A percentile compares a stretch with the other conserved stretches of the same genome.
These are phyloP conservation scores for Gasterosteus nipponicus DNA, from an alignment of 2,113 vertebrate genomes.

Conservation along the genomic window DNA sequence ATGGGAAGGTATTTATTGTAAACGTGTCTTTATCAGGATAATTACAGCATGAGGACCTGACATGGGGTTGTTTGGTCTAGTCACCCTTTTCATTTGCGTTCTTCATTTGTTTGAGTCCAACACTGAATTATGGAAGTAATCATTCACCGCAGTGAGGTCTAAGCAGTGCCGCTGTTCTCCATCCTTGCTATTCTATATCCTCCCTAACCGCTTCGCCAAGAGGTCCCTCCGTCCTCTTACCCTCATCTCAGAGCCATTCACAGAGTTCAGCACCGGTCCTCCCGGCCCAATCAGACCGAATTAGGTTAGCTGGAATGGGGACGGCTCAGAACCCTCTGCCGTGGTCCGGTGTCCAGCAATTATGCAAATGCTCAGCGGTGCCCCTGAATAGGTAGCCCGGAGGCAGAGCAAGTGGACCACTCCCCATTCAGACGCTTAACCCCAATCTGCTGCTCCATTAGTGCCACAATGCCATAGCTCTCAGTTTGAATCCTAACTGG, in stretches of 20 bases:
- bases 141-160: background rate
- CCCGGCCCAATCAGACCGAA: constrained; percentile 70
- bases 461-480: constrained; percentile 67
- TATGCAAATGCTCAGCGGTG: constrained; percentile 75
- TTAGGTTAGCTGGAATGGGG: constrained; percentile 61
- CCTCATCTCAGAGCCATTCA: constrained; percentile 44
- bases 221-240: constrained; percentile 29
- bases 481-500: constrained; percentile 65
- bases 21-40: constrained; percentile 51
- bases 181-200: constrained; percentile 18
- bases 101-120: constrained; percentile 12
- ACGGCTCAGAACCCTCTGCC: constrained; percentile 61
- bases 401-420: constrained; percentile 68
- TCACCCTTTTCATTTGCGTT: constrained; percentile 32
- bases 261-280: constrained; percentile 60
- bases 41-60: constrained; percentile 15
- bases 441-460: constrained; percentile 82
- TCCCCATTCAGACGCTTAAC: constrained; percentile 79
- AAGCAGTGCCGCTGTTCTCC: constrained; percentile 9
- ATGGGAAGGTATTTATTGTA: constrained; percentile 40
- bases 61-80: constrained; percentile 34
- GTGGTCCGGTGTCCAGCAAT: constrained; percentile 72
- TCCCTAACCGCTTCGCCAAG: constrained; percentile 29
- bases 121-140: constrained; percentile 12
- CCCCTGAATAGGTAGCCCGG: constrained; percentile 61